A percentile compares a stretch with the other conserved stretches of the same genome.
phyloP scores from a whole-genome alignment of 2,797 vertebrate species.

The Platyrinchus mystaceus region DNA sequence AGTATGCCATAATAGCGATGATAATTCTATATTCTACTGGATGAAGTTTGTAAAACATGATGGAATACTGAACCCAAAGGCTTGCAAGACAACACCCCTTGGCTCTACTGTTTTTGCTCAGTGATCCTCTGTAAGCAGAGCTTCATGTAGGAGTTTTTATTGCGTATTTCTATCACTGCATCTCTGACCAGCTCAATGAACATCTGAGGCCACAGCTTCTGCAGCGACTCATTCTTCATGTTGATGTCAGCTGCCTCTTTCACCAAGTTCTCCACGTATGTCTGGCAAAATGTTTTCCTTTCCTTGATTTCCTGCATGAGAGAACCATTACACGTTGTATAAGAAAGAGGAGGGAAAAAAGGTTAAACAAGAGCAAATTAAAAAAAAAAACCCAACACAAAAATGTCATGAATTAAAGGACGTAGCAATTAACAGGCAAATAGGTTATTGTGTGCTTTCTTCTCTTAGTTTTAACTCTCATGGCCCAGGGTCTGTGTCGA shows the following conservation, averaged over 20 bases:
- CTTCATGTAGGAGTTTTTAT: slow-evolving; percentile 84
- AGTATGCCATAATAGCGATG: neutral
- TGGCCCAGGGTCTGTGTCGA: neutral
- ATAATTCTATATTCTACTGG: neutral
- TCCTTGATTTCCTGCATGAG: slow-evolving; percentile 74
- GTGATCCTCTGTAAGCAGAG: slow-evolving; percentile 84
- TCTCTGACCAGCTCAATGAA: slow-evolving; percentile 95
- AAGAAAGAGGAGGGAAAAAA: neutral
- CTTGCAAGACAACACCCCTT: neutral
- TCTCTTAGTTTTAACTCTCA: neutral
- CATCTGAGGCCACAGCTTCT: slow-evolving; percentile 95
- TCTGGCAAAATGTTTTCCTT: slow-evolving; percentile 80
- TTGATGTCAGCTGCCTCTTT: slow-evolving; percentile 88
- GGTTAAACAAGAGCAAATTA: neutral
- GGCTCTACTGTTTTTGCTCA: slow-evolving; percentile 68
- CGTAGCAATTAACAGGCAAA: neutral
- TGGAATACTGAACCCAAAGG: neutral
- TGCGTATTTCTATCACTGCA: slow-evolving; percentile 89
- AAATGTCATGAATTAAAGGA: neutral
- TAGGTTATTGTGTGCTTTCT: neutral
- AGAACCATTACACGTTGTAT: neutral
- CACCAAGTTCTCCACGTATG: slow-evolving; percentile 86
- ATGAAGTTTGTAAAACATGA: neutral
- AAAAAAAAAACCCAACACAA: neutral
- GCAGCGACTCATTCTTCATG: slow-evolving; percentile 88